phyloP scores from a whole-genome alignment of 1,140 invertebrate species.

The Drosophila rufa region DNA sequence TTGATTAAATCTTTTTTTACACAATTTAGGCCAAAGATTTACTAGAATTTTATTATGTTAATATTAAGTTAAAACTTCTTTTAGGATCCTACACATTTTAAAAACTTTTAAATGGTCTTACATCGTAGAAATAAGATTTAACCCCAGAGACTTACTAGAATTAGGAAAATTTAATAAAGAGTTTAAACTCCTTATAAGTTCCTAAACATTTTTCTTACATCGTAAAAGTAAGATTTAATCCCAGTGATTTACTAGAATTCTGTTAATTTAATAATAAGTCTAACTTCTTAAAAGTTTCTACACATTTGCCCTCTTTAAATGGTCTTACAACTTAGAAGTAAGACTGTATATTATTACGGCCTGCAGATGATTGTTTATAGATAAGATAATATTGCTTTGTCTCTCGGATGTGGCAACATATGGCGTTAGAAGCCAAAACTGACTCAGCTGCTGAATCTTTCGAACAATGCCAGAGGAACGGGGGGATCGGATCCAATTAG shows the following conservation, averaged over 20 bases:
- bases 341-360: slow-evolving; percentile 19
- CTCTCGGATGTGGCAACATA: slow-evolving; percentile 34
- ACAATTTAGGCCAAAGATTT: no score
- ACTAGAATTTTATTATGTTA: no score
- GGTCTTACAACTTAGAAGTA: not conserved
- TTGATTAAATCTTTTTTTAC: no score
- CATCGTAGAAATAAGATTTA: no score
- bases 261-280: no score
- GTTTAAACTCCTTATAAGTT: not conserved
- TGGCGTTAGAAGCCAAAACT: slow-evolving; percentile 25
- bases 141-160: no score
- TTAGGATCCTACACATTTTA: no score
- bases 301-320: not conserved
- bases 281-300: not conserved
- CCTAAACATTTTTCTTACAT: not conserved
- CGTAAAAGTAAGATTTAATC: no score
- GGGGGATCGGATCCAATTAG: slow-evolving; percentile 31
- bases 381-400: slow-evolving; percentile 37
- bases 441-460: slow-evolving; percentile 12
- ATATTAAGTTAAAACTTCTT: no score
- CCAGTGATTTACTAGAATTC: no score
- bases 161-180: no score
- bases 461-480: not conserved
- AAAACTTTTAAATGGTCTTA: no score
- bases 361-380: slow-evolving; percentile 13